These are phyloP conservation scores for Drosophila bipectinata DNA, from an alignment of 1,140 invertebrate species.

Conservation along the genomic window DNA sequence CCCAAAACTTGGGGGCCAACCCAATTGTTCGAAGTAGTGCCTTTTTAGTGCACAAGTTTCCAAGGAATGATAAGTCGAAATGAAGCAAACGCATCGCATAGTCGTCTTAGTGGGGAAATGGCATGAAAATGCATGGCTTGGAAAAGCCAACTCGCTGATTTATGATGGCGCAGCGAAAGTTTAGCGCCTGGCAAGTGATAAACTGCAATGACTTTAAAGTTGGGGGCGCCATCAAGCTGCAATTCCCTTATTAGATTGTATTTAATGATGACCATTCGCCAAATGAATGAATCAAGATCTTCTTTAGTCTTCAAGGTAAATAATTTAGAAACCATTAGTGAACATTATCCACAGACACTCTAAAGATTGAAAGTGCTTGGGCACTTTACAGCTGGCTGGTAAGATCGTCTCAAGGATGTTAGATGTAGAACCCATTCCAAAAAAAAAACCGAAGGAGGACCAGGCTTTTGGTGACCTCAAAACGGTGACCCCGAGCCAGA, in stretches of 20 bases:
- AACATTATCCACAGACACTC: conserved; percentile 1
- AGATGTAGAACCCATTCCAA: too few species aligned
- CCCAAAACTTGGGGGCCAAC: background rate
- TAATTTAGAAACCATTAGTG: conserved; percentile 17
- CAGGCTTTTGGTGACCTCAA: conserved; percentile 20
- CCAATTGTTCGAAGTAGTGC: conserved; percentile 9
- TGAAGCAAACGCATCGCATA: conserved; percentile 43
- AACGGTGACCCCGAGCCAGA: conserved; percentile 35
- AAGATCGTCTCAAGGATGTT: conserved; percentile 33
- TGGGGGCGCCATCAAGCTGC: conserved; percentile 22
- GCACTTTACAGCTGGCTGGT: conserved; percentile 38
- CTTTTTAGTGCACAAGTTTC: conserved; percentile 70
- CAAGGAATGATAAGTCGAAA: conserved; percentile 72
- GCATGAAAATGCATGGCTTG: background rate
- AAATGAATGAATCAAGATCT: too few species aligned
- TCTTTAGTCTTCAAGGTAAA: too few species aligned
- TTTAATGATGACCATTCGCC: conserved; percentile 26
- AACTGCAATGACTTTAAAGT: conserved; percentile 61
- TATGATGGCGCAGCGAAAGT: conserved; percentile 67
- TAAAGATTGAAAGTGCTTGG: conserved; percentile 31
- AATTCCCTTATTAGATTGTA: conserved; percentile 53
- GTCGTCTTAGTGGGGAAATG: background rate
- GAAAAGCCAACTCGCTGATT: conserved; percentile 60
- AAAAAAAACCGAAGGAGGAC: too few species aligned
- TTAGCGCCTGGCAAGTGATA: conserved; percentile 74